phyloP scores from a whole-genome alignment of 64 coral and sea anemone genomes.

The Trachythela sp. region DNA sequence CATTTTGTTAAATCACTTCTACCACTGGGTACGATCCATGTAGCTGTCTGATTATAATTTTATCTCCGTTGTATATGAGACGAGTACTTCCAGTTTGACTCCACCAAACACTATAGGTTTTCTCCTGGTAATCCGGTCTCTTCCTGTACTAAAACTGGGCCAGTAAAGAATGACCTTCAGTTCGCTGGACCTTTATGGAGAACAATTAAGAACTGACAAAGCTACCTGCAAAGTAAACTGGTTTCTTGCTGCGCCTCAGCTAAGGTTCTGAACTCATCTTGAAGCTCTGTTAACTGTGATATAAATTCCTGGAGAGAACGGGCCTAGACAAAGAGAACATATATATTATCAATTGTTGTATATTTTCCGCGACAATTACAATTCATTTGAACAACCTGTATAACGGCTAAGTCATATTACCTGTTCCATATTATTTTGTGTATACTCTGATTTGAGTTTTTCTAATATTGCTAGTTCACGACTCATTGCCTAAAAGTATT shows the following conservation, averaged over 20 bases:
- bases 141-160: no score
- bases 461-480: background rate
- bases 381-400: background rate
- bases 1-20: no score
- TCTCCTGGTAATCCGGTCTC: no score
- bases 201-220: background rate
- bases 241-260: background rate
- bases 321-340: background rate
- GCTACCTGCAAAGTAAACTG: conserved; percentile 2
- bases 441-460: background rate
- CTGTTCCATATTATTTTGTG: background rate
- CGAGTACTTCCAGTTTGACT: no score
- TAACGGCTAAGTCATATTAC: background rate
- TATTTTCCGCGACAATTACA: background rate
- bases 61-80: no score
- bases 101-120: no score
- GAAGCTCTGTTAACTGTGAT: background rate
- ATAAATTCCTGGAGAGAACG: background rate
- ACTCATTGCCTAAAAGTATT: background rate
- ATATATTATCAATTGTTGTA: background rate
- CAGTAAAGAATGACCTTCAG: no score
- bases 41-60: no score
- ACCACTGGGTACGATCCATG: no score
- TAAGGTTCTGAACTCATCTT: background rate
- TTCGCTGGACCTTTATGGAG: no score